Evolutionary conservation across 2,797 vertebrate genomes (phyloP).

Genomic region (Sparidentex hasta): DNA sequence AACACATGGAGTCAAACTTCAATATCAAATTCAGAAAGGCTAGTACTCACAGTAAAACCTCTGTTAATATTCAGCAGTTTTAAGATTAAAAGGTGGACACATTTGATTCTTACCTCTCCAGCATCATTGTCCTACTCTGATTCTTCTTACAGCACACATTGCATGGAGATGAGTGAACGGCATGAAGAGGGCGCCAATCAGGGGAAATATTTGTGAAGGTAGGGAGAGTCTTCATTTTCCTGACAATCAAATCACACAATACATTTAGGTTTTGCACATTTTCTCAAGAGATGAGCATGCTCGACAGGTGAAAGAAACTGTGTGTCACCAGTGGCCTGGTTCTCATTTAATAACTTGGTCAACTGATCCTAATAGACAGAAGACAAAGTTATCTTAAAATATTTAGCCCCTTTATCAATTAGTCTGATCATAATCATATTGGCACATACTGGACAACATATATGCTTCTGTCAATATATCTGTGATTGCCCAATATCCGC

Average conservation of each 20-base stretch:
- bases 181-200: constrained; percentile 92
- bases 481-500: no score
- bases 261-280: neutral
- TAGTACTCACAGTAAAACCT: neutral
- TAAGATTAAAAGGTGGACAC: neutral
- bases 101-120: constrained; percentile 87
- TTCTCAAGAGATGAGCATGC: neutral
- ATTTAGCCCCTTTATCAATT: neutral
- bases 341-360: neutral
- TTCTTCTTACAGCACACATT: constrained; percentile 85
- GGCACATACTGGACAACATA: no score
- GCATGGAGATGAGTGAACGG: constrained; percentile 87
- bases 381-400: neutral
- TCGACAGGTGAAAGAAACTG: neutral
- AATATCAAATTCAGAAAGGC: neutral
- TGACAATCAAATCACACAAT: constrained; percentile 59
- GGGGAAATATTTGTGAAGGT: constrained; percentile 89
- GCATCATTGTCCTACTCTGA: constrained; percentile 88
- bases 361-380: neutral
- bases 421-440: no score
- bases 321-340: neutral
- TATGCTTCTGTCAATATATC: no score
- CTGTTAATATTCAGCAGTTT: neutral
- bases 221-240: constrained; percentile 87
- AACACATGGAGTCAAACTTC: neutral